phyloP scores from a whole-genome alignment of 2,113 vertebrate genomes.

The Gila orcuttii region DNA sequence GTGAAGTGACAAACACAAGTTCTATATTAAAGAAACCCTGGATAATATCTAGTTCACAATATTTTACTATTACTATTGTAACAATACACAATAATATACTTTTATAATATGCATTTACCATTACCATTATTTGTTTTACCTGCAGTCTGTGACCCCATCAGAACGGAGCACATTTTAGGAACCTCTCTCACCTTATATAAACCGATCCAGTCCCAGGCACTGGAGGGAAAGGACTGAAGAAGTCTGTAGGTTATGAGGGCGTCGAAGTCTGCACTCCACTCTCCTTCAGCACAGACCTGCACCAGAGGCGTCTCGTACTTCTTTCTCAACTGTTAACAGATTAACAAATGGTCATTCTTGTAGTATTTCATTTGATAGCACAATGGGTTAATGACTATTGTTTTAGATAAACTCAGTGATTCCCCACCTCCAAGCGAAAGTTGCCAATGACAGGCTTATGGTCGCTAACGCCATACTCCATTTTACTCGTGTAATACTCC shows the following conservation, averaged over 20 bases:
- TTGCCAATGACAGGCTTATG: conserved; percentile 91
- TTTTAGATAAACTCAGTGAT: neutral
- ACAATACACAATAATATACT: neutral
- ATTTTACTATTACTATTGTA: neutral
- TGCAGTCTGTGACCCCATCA: neutral
- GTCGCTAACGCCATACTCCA: conserved; percentile 90
- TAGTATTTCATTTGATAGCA: neutral
- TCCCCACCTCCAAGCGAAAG: conserved; percentile 86
- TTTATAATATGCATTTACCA: neutral
- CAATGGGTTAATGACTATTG: neutral
- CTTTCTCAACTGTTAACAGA: conserved; percentile 80
- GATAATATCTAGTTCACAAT: neutral
- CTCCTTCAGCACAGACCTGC: conserved; percentile 76
- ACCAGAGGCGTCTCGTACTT: conserved; percentile 77
- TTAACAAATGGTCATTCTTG: neutral
- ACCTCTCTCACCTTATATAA: conserved; percentile 83
- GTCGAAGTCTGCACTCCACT: conserved; percentile 84
- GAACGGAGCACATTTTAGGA: neutral
- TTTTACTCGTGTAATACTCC: conserved; percentile 82
- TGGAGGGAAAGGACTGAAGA: conserved; percentile 80
- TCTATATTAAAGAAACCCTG: neutral
- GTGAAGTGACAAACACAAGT: conserved; percentile 36
- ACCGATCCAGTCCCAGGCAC: conserved; percentile 97
- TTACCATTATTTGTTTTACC: neutral
- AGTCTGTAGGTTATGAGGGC: conserved; percentile 80